A percentile compares a stretch with the other conserved stretches of the same genome.
Evolutionary conservation across 1,140 invertebrate genomes (phyloP).

Genomic region (Geopemphigus sp.): DNA sequence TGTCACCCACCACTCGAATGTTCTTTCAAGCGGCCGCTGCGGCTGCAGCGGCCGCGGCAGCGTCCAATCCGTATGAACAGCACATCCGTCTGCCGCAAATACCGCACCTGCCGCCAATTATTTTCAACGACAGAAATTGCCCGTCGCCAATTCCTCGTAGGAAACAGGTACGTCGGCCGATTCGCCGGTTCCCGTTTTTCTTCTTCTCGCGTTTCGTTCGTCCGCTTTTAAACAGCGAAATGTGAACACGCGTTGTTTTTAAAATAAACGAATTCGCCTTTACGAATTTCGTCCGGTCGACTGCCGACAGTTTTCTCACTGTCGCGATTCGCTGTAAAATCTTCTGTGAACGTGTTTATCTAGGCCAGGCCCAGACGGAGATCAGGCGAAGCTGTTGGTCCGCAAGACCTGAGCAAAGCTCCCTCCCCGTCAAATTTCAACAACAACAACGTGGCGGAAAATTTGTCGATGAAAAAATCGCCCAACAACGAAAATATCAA

Average conservation of each 20-base stretch:
- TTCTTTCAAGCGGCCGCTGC: slow-evolving; percentile 56
- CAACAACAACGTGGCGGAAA: slow-evolving; percentile 55
- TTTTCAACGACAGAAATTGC: slow-evolving; percentile 56
- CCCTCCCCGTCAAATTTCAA: slow-evolving; percentile 54
- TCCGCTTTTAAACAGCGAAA: not conserved
- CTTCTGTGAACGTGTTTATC: not conserved
- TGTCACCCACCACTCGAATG: slow-evolving; percentile 58
- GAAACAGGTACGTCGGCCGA: slow-evolving; percentile 58
- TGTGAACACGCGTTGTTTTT: too few species aligned
- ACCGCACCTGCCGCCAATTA: slow-evolving; percentile 47
- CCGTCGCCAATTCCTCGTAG: slow-evolving; percentile 72
- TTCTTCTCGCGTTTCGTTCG: not conserved
- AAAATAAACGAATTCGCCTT: too few species aligned
- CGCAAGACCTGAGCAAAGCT: slow-evolving; percentile 62
- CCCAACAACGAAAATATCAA: slow-evolving; percentile 45
- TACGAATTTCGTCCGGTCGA: too few species aligned
- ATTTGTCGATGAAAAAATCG: slow-evolving; percentile 54
- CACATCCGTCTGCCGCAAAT: slow-evolving; percentile 48
- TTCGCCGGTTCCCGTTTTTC: not conserved
- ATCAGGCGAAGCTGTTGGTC: slow-evolving; percentile 69
- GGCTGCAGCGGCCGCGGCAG: slow-evolving; percentile 5
- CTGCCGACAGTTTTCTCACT: too few species aligned
- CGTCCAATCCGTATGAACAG: slow-evolving; percentile 26
- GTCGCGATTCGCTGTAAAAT: not conserved
- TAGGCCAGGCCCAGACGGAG: slow-evolving; percentile 74